phyloP scores from a whole-genome alignment of 2,888 invertebrate genomes.

The Sabatieria punctata region DNA sequence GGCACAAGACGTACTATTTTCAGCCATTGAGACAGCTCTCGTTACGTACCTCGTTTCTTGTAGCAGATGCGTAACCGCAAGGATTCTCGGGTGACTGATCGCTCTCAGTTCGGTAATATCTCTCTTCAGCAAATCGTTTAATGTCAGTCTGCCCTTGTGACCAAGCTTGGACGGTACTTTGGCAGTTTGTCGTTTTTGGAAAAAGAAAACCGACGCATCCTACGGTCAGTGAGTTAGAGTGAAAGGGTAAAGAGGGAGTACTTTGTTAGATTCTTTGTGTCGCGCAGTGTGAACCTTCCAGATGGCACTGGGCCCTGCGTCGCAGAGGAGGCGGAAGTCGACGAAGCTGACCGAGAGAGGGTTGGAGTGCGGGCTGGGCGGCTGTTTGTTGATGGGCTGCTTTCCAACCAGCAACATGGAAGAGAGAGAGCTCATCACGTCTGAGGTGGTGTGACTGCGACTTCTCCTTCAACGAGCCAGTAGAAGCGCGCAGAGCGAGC shows the following conservation, averaged over 20 bases:
- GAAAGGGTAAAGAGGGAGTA: neutral
- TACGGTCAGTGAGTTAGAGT: neutral
- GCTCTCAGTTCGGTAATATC: neutral
- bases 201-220: neutral
- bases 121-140: neutral
- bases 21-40: constrained; percentile 2
- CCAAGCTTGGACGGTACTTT: neutral
- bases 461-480: too few relatives aligned
- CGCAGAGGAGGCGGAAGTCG: neutral
- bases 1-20: too few relatives aligned
- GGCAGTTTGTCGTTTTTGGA: neutral
- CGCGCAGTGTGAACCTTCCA: neutral
- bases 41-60: neutral
- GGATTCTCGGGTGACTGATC: neutral
- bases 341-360: too few relatives aligned
- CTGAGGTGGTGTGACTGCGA: too few relatives aligned
- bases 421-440: too few relatives aligned
- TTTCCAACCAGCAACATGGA: too few relatives aligned
- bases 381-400: too few relatives aligned
- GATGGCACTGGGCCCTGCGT: neutral
- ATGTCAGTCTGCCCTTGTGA: neutral
- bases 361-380: too few relatives aligned
- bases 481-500: too few relatives aligned
- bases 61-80: neutral
- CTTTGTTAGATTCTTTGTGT: neutral